Evolutionary conservation across 2,113 vertebrate genomes (phyloP), one percentile per base, ranked within the genome.

Genomic region (Sarotherodon lohbergeri): DNA sequence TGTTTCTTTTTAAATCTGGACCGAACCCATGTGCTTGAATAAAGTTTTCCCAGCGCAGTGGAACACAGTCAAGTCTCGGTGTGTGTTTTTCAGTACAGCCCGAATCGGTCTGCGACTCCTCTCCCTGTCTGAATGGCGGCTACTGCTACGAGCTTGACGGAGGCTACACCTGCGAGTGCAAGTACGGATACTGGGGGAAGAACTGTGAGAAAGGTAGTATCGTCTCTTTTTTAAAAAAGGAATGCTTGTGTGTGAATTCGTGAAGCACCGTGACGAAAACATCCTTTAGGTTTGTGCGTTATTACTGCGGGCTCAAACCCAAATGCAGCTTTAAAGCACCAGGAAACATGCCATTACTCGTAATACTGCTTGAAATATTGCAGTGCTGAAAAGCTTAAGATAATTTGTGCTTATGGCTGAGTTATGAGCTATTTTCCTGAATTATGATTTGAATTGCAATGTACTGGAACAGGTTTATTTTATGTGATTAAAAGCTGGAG

Each of bases 81-180:
- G 86, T 95, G 93, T 96, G 94, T 94, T 94, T 96, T 95, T 95
- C 96, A 99, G 99, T 98, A 22, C 95, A 98, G 96, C 97, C 97
- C 0, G 96, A 86, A 92, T 98, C 99, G 6, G 98, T 97, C 91
- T 99, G 99, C 0, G 98, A 99, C 96, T 99, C 99, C 0, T 97
- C 98, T 84, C 98, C 99, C 90, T 99, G 99, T 96, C 95, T 98
- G 93, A 99, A 99, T 1, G 98, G 98, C 17, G 99, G 98, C 1
- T 98, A 97, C 93, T 99, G 98, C 39, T 97, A 97, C 1, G 97
- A 97, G 91, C 95, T 96, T 0, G 97, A 98, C 0, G 98, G 97
- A 82, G 97, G 96, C 0, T 99, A 99, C 94, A 96, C 94, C 56
- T 99, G 99, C 36, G 97, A 97, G 82, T 99, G 99, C 91, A 96